Percentiles rank a stretch among this genome's conserved stretches.
Conservation (phyloP, 2,113 vertebrate species). For the Saccopteryx leptura region DNA sequence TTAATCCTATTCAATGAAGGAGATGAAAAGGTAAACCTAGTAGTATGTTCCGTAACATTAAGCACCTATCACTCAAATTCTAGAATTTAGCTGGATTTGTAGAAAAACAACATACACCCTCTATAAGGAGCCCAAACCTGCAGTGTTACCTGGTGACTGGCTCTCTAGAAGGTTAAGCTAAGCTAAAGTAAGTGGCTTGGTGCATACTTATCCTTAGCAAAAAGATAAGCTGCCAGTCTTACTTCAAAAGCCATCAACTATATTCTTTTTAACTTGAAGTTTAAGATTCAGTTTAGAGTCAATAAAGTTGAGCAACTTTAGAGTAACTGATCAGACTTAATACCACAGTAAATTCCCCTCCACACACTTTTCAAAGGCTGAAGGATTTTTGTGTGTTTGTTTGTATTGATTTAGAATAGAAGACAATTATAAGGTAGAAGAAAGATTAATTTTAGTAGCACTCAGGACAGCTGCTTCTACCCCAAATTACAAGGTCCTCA, state of each 20-base stretch:
- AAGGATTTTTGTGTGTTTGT: background rate
- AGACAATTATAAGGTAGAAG: background rate
- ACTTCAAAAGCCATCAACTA: conserved; percentile 29
- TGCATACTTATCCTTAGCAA: background rate
- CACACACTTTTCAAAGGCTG: background rate
- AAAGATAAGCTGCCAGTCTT: conserved; percentile 19
- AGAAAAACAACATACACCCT: background rate
- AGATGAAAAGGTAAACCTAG: conserved; percentile 69
- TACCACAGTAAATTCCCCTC: conserved; percentile 17
- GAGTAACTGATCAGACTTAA: conserved; percentile 38
- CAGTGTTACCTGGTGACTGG: background rate
- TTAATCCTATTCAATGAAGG: conserved; percentile 80
- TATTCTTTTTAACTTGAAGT: conserved; percentile 42
- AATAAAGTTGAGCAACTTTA: conserved; percentile 44
- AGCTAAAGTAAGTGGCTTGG: background rate
- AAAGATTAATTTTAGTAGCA: background rate
- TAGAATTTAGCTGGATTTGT: conserved; percentile 56
- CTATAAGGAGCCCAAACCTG: background rate
- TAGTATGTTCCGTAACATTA: conserved; percentile 63
- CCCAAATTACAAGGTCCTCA: conserved; percentile 10
- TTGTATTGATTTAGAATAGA: conserved; percentile 47
- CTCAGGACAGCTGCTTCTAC: conserved; percentile 8
- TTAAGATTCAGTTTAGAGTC: conserved; percentile 55
- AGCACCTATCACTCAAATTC: conserved; percentile 77
- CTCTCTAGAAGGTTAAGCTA: conserved; percentile 62